phyloP scores from a whole-genome alignment of 2,888 invertebrate species.

The Latrodectus hesperus region DNA sequence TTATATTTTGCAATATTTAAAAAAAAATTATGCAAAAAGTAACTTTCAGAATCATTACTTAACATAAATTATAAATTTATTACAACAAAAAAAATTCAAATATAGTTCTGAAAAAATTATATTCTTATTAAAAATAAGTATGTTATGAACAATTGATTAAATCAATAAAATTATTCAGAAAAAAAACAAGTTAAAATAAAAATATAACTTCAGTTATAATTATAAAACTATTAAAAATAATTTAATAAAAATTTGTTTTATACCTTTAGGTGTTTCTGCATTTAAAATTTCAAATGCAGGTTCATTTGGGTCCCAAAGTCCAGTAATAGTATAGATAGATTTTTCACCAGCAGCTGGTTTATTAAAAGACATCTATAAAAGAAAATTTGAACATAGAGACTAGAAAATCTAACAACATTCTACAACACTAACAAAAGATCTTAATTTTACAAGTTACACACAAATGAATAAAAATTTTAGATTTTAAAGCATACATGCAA shows the following conservation, averaged over 20 bases:
- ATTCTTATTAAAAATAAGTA: too few species aligned
- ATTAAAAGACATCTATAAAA: conserved; percentile 57
- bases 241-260: background rate
- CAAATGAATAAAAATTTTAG: too few species aligned
- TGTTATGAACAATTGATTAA: too few species aligned
- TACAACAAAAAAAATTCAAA: too few species aligned
- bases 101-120: too few species aligned
- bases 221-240: too few species aligned
- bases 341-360: conserved; percentile 63
- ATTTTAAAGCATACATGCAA: background rate
- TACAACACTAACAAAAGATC: too few species aligned
- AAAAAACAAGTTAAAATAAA: background rate
- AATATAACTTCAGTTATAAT: background rate
- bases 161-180: background rate
- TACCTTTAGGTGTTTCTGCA: conserved; percentile 87
- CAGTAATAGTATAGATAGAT: conserved; percentile 79
- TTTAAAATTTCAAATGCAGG: conserved; percentile 88
- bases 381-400: background rate
- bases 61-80: too few species aligned
- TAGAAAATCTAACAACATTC: background rate
- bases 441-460: too few species aligned
- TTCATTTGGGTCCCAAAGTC: conserved; percentile 90
- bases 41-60: too few species aligned
- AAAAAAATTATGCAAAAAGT: too few species aligned
- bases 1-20: too few species aligned